Evolutionary conservation across 2,113 vertebrate genomes (phyloP).

Genomic region (Phalacrocorax pelagicus): DNA sequence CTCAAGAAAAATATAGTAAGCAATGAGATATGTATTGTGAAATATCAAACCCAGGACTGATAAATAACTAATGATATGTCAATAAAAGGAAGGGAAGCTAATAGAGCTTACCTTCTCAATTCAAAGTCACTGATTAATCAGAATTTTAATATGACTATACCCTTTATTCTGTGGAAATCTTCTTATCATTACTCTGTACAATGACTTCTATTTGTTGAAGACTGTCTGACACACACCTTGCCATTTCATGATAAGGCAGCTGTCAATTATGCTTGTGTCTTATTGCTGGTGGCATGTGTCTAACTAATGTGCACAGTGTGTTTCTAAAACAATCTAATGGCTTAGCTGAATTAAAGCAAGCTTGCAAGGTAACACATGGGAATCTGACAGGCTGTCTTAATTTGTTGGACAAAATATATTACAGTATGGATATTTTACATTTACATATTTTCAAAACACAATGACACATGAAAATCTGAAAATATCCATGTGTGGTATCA

Average conservation of each 20-base stretch:
- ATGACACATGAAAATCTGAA: neutral
- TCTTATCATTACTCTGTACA: neutral
- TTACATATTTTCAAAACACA: neutral
- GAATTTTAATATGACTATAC: neutral
- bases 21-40: neutral
- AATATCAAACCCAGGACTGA: neutral
- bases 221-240: neutral
- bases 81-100: neutral
- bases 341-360: conserved; percentile 10
- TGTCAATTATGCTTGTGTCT: neutral
- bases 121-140: neutral
- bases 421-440: neutral
- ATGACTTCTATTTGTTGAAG: neutral
- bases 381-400: neutral
- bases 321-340: neutral
- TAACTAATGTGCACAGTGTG: neutral
- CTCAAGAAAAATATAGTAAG: neutral
- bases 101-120: neutral
- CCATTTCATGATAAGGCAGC: neutral
- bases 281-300: neutral
- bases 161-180: neutral
- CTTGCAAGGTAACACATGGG: neutral
- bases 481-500: neutral
- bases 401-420: neutral
- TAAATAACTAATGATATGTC: neutral